Conservation (phyloP, 2,797 vertebrate species). For the Lophotriccus pileatus region DNA sequence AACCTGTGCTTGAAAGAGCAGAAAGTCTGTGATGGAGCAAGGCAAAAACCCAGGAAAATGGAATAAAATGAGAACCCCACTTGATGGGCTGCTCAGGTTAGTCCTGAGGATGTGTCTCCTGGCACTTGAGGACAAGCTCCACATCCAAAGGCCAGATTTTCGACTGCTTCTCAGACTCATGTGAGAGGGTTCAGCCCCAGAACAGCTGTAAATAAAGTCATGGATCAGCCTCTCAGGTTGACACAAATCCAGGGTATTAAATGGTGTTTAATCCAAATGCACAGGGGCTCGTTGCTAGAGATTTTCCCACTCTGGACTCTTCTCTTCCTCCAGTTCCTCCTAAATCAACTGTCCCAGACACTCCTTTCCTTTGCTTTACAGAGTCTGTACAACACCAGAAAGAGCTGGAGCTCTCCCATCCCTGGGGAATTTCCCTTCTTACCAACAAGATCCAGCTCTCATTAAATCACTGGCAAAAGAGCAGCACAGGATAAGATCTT, state of each 20-base stretch:
- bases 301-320: not conserved
- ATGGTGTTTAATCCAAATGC: not conserved
- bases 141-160: not conserved
- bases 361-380: not conserved
- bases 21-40: accelerated
- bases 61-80: not conserved
- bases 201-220: not conserved
- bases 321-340: not conserved
- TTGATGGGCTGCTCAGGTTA: not conserved
- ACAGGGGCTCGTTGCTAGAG: not conserved
- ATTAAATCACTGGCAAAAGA: not conserved
- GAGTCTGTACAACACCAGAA: not conserved
- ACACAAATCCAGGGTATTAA: conserved; percentile 30
- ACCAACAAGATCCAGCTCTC: not conserved
- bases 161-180: not conserved
- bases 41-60: not conserved
- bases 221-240: not conserved
- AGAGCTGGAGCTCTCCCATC: not conserved
- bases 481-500: not conserved
- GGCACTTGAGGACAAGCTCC: not conserved
- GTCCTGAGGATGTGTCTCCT: not conserved
- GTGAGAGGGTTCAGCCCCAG: accelerated
- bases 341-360: not conserved
- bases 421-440: not conserved
- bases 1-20: not conserved